Conservation (phyloP, 1,140 invertebrate genomes). For the Halotydeus destructor region DNA sequence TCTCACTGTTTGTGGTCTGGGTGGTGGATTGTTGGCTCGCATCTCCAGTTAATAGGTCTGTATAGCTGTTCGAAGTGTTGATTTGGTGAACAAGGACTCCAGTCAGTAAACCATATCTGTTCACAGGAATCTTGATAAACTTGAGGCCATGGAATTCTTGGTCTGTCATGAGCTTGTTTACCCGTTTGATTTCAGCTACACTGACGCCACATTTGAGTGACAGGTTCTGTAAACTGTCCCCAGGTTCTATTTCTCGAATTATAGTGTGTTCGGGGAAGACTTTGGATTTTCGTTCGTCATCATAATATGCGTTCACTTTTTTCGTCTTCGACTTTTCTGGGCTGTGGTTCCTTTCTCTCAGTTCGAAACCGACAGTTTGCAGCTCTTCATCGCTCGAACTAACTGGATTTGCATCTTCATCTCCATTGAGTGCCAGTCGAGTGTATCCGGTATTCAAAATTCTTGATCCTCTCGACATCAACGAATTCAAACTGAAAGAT, state of each 20-base stretch:
- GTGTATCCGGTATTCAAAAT: no score
- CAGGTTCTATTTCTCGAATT: constrained; percentile 47
- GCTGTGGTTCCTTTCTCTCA: no score
- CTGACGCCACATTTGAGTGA: constrained; percentile 75
- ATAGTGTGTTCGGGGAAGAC: no score
- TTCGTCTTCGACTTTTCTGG: no score
- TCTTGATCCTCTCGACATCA: no score
- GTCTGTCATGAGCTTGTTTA: constrained; percentile 16
- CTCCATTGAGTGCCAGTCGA: no score
- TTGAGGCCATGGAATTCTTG: constrained; percentile 15
- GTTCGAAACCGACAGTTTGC: no score
- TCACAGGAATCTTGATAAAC: constrained; percentile 15
- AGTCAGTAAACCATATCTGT: constrained; percentile 15
- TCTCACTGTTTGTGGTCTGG: background rate
- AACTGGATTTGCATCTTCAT: no score
- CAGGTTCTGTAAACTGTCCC: constrained; percentile 72
- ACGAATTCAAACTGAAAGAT: no score
- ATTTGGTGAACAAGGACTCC: constrained; percentile 10
- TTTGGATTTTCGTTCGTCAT: no score
- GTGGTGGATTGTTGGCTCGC: background rate
- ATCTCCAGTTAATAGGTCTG: background rate
- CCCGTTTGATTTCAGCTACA: constrained; percentile 28
- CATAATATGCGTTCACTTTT: no score
- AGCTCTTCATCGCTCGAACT: no score
- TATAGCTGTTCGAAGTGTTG: background rate